Base-by-base conservation (phyloP, 1,140 invertebrate species). In the Drosophila repletoides region DNA sequence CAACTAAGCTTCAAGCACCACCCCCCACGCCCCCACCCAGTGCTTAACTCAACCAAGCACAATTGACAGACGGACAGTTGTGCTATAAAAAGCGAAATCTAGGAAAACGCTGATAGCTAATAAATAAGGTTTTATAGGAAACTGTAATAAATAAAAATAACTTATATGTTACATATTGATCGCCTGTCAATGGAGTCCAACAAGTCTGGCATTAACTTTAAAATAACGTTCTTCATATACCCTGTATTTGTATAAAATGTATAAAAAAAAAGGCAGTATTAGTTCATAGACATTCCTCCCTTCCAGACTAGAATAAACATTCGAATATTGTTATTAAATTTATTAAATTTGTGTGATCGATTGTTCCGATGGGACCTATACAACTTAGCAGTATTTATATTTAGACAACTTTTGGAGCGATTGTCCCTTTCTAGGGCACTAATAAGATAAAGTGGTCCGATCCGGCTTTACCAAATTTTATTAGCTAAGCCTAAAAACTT, bases 151-250 rank as follows among this genome's bases (percentile, higher is more conserved):
- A 40, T 14, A 43, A 34, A 46, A 40, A 28, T 40, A 53, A n/a
- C n/a, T n/a, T 38, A 19, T 7, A 6, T 56, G n/a, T n/a, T n/a
- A n/a, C n/a, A 36, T 51, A 41, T 58, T 24, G 24, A 48, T 28
- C 14, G 7, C 29, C 56, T 34, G 22, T 55, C 60, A 28, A 21
- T 17, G 12, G 17, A 9, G 45, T 51, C 45, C 24, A 17, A 3
- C n/a, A n/a, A 6, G 17, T 7, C 17, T 17, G 22, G 24, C 34
- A 17, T 38, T 29, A 24, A 12, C 2, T 59, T 22, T 6, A 10
- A 46, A 46, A 24, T 29, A 12, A 9, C 22, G 21, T 36, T 43
- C 9, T 22, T 38, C 3, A 10, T 5, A 5, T 60, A 49, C 43
- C 43, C 43, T 12, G 9, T 3, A 28, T 2, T 34, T 33, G 6